Conservation (phyloP, 2,888 invertebrate species). For the Brachycybe producta region DNA sequence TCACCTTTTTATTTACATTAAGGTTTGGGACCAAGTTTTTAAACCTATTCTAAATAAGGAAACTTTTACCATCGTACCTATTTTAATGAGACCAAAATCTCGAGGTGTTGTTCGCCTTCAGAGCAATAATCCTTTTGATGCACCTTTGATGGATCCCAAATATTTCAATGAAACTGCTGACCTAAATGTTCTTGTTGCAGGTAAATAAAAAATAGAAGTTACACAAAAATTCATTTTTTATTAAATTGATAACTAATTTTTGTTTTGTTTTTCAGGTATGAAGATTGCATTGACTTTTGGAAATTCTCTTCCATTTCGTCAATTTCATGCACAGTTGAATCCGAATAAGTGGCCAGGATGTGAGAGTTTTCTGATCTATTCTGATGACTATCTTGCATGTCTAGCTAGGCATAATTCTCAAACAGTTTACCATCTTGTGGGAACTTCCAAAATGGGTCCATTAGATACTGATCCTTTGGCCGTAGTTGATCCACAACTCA, state of each 20-base stretch:
- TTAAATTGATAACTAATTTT: too few species aligned
- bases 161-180: conserved; percentile 72
- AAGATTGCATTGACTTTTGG: too few species aligned
- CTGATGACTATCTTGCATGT: conserved; percentile 15
- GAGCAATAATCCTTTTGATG: conserved; percentile 69
- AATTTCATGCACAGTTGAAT: too few species aligned
- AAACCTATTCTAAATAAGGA: too few species aligned
- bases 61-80: conserved; percentile 57
- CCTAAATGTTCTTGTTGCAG: conserved; percentile 65
- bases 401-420: conserved; percentile 7
- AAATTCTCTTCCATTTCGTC: too few species aligned
- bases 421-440: conserved; percentile 13
- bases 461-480: conserved; percentile 11
- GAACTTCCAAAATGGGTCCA: conserved; percentile 18
- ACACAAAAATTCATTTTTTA: too few species aligned
- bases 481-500: conserved; percentile 15
- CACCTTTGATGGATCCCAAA: conserved; percentile 80
- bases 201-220: too few species aligned
- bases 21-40: too few species aligned
- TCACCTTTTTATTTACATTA: too few species aligned
- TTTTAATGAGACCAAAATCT: conserved; percentile 59
- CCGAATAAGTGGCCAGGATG: conserved; percentile 4
- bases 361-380: background rate
- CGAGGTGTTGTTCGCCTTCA: conserved; percentile 49
- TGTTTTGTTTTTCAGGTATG: too few species aligned